Percentiles rank a stretch among this genome's conserved stretches.
These are phyloP conservation scores for Synaphobranchus kaupii DNA, from an alignment of 2,797 vertebrate species.

Conservation along the genomic window DNA sequence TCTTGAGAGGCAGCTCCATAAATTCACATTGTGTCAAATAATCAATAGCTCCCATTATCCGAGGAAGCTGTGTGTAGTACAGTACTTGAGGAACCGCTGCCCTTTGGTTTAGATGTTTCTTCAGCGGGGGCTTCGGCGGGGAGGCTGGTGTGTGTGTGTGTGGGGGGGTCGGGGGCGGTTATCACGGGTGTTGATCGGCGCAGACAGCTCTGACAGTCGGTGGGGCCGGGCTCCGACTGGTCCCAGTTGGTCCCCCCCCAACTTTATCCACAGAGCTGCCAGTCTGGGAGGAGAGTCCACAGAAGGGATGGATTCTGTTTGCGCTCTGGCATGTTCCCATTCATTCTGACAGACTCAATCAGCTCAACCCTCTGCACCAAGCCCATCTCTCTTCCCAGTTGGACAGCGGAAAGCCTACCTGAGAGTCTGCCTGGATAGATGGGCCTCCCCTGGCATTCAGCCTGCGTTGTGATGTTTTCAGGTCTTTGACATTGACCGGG, in stretches of 20 bases:
- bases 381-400: constrained; percentile 31
- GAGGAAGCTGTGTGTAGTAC: constrained; percentile 63
- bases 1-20: constrained; percentile 67
- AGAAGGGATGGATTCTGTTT: constrained; percentile 37
- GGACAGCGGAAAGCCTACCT: constrained; percentile 23
- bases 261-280: constrained; percentile 53
- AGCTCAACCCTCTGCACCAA: constrained; percentile 39
- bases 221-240: constrained; percentile 62
- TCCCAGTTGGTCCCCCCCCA: constrained; percentile 57
- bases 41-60: constrained; percentile 73
- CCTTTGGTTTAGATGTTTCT: constrained; percentile 54
- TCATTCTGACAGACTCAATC: constrained; percentile 49
- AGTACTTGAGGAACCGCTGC: constrained; percentile 56
- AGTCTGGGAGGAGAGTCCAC: constrained; percentile 47
- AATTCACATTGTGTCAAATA: constrained; percentile 73
- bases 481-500: constrained; percentile 24
- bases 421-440: constrained; percentile 4
- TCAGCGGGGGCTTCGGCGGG: constrained; percentile 47
- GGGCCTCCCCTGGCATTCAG: constrained; percentile 21
- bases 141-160: constrained; percentile 6
- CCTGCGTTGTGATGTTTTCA: constrained; percentile 28
- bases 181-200: constrained; percentile 57
- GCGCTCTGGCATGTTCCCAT: constrained; percentile 33
- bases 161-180: constrained; percentile 32
- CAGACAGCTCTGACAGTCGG: constrained; percentile 63